Evolutionary conservation across 2,113 vertebrate genomes (phyloP).

Genomic region (Megaleporinus macrocephalus): DNA sequence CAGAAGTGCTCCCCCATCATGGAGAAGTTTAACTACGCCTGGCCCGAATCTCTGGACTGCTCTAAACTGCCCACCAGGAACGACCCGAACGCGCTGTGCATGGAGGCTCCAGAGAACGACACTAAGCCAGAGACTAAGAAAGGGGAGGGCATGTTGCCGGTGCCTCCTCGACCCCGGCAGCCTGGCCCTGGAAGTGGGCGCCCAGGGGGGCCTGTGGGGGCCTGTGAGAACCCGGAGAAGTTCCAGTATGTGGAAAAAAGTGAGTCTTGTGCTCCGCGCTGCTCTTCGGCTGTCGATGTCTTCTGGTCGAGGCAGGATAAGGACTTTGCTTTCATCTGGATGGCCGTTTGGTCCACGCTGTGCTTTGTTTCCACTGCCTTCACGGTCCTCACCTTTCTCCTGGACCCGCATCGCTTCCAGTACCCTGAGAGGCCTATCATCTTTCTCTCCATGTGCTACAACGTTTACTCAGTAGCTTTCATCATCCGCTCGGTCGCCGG

Average conservation of each 20-base stretch:
- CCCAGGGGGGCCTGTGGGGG: constrained; percentile 66
- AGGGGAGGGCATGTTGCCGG: constrained; percentile 87
- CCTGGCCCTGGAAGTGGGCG: constrained; percentile 66
- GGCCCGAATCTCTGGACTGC: constrained; percentile 96
- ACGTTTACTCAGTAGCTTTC: constrained; percentile 95
- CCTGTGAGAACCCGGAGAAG: constrained; percentile 92
- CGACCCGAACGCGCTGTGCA: constrained; percentile 95
- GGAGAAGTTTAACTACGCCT: constrained; percentile 95
- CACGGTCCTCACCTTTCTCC: constrained; percentile 95
- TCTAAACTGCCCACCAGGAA: constrained; percentile 90
- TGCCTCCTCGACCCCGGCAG: constrained; percentile 81
- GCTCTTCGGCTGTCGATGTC: constrained; percentile 89
- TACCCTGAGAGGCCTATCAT: constrained; percentile 98
- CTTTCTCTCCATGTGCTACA: constrained; percentile 99
- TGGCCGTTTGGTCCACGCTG: constrained; percentile 94
- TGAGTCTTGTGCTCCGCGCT: constrained; percentile 89
- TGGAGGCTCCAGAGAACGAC: constrained; percentile 96
- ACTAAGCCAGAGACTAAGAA: constrained; percentile 81
- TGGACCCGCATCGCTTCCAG: constrained; percentile 96
- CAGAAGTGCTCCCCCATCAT: constrained; percentile 94
- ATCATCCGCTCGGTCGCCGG: constrained; percentile 93
- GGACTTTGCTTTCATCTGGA: constrained; percentile 97
- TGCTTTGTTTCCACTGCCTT: constrained; percentile 96
- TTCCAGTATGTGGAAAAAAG: constrained; percentile 96
- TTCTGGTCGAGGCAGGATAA: constrained; percentile 95